These are phyloP conservation scores for Sapajus apella DNA, from an alignment of 2,113 vertebrate species.

Conservation along the genomic window DNA sequence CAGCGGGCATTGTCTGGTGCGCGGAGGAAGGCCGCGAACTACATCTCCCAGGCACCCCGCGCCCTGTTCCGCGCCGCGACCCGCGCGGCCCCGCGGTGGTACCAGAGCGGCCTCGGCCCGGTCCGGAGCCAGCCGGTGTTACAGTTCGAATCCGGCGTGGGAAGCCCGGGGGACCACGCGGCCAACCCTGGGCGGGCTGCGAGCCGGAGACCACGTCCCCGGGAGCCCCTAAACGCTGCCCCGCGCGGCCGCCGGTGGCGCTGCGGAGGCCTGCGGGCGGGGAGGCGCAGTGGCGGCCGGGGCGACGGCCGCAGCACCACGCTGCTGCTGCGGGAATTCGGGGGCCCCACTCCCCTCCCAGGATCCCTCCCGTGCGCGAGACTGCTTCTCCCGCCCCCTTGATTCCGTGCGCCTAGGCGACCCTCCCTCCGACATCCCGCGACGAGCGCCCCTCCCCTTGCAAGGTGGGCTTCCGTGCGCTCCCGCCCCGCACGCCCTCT, in stretches of 20 bases:
- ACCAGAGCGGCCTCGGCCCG: background rate
- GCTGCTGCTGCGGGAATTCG: background rate
- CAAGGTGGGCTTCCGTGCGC: too few species aligned
- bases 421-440: too few species aligned
- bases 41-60: background rate
- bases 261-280: background rate
- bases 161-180: rapidly evolving
- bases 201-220: rapidly evolving
- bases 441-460: background rate
- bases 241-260: too few species aligned
- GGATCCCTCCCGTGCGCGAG: background rate
- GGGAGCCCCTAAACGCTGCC: too few species aligned
- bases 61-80: background rate
- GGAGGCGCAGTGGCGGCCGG: background rate
- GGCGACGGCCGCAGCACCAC: rapidly evolving
- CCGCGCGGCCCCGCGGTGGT: too few species aligned
- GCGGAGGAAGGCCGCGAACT: background rate
- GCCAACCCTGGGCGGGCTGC: too few species aligned
- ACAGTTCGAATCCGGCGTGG: rapidly evolving
- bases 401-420: background rate
- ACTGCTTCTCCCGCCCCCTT: background rate
- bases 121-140: too few species aligned
- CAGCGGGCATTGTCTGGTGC: background rate
- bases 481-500: too few species aligned
- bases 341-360: background rate